Evolutionary conservation across 2,888 invertebrate species (phyloP), one percentile per base, ranked within the genome.

Genomic region (Schizaphis graminum): DNA sequence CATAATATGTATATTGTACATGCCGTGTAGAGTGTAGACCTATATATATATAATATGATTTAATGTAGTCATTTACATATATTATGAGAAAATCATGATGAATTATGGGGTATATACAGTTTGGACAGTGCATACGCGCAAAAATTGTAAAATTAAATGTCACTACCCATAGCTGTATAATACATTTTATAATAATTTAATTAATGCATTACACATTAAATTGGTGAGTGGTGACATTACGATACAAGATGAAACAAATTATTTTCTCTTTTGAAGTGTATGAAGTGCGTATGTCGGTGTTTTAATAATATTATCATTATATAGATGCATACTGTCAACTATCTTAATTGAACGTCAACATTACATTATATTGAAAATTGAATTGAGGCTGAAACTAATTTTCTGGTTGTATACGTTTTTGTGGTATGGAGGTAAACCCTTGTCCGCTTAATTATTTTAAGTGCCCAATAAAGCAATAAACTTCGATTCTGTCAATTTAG

Each of bases 371-470:
- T 92, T 10, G 85, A 44, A 91, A 77, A 91, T 91, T 77, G 49
- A 90, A 90, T 90, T 90, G 35, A 53, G 41, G 35, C 47, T 8
- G n/a, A 4, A 44, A 44, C n/a, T 49, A 47, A 67, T 67, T 67
- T 90, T 91, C 41, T 53, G 53, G 88, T 53, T 56, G 88, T 35
- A 8, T 41, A 91, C 84, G 56, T 91, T 85, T 44, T 85, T 56
- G 41, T n/a, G 41, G 53, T 56, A 85, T 85, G 5, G n/a, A 61
- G 87, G 88, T 88, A 88, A 87, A 92, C 92, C 35, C 88, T 92
- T 53, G 53, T 92, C 53, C 13, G 41, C 41, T 92, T 88, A 88
- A 92, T 92, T 92, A 88, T 53, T 88, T 92, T 53, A 44, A 92
- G 92, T 77, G 53, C 49, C 24, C 53, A 8, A 92, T 44, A 88